Evolutionary conservation across 2,888 invertebrate genomes (phyloP).

Genomic region (Eupithecia vulgata): DNA sequence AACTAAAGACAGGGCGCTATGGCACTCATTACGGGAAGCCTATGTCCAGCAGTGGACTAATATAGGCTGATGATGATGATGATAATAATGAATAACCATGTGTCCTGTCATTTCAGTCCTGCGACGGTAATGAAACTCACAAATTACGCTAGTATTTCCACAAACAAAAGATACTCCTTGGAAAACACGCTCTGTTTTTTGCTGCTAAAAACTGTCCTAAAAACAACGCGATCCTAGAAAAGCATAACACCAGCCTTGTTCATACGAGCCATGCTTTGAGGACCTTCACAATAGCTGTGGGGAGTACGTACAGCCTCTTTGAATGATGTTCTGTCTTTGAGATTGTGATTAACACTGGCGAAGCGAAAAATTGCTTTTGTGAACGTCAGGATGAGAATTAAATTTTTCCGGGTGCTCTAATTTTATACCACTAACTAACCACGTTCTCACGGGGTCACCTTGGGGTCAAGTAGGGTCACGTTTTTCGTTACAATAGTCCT

Average conservation of each 20-base stretch:
- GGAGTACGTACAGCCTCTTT: slow-evolving; percentile 46
- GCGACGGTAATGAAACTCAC: background rate
- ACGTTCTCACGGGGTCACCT: too few species aligned
- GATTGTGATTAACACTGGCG: slow-evolving; percentile 12
- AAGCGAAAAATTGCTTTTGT: slow-evolving; percentile 14
- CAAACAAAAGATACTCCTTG: background rate
- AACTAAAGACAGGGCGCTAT: too few species aligned
- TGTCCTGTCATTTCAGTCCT: too few species aligned
- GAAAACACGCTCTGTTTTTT: background rate
- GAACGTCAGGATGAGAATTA: background rate
- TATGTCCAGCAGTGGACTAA: too few species aligned
- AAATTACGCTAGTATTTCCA: background rate
- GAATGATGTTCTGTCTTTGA: slow-evolving; percentile 43
- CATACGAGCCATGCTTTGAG: slow-evolving; percentile 53
- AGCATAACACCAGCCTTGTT: slow-evolving; percentile 30
- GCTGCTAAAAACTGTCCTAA: background rate
- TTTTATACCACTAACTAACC: background rate
- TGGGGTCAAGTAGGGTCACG: too few species aligned
- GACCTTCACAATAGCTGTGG: slow-evolving; percentile 54
- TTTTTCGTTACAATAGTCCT: background rate
- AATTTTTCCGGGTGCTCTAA: background rate
- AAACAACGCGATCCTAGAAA: slow-evolving; percentile 12
- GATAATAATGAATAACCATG: too few species aligned
- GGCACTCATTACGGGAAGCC: too few species aligned
- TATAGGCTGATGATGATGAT: too few species aligned